Conservation (phyloP, 2,888 invertebrate genomes). For the Carcina quercana region DNA sequence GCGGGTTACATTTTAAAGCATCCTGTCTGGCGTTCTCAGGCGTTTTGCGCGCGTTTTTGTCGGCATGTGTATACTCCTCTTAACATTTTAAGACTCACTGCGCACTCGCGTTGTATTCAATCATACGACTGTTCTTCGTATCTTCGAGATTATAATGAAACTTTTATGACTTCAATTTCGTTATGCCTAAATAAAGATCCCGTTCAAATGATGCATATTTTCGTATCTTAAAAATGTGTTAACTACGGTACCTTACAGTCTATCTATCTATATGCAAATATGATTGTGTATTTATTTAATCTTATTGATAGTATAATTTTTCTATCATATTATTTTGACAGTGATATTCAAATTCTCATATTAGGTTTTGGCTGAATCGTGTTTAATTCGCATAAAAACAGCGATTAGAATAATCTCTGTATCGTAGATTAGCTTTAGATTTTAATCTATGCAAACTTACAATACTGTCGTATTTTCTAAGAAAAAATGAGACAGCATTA, state of each 20-base stretch:
- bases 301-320: conserved; percentile 2
- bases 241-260: not conserved
- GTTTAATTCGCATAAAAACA: conserved; percentile 1
- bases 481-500: conserved; percentile 18
- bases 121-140: conserved; percentile 62
- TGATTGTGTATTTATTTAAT: conserved; percentile 1
- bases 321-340: conserved; percentile 5
- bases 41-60: not conserved
- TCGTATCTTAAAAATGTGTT: not conserved
- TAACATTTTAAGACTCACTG: conserved; percentile 36
- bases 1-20: conserved; percentile 1
- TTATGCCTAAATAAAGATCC: conserved; percentile 39
- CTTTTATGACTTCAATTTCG: conserved; percentile 58
- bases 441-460: conserved; percentile 25
- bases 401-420: conserved; percentile 14
- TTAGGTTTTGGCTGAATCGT: not conserved
- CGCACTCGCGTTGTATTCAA: conserved; percentile 54
- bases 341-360: conserved; percentile 1
- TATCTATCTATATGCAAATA: conserved; percentile 1
- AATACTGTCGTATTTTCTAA: conserved; percentile 17
- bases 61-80: conserved; percentile 29
- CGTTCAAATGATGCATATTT: conserved; percentile 7
- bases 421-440: conserved; percentile 22
- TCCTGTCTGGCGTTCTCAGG: not conserved
- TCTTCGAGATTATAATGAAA: conserved; percentile 67